Conservation (phyloP, 2,888 invertebrate species). For the Ormia ochracea region DNA sequence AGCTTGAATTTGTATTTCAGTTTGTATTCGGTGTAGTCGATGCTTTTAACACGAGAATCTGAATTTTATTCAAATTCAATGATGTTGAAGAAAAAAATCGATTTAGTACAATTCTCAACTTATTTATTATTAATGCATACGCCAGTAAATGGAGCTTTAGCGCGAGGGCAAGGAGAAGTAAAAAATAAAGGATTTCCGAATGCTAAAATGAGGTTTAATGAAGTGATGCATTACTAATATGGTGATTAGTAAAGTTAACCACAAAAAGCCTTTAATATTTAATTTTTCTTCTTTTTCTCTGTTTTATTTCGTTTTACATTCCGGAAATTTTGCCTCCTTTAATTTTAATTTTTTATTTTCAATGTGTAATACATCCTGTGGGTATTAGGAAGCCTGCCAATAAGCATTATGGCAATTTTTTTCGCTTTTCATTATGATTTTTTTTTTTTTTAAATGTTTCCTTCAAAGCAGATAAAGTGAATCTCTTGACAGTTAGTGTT, state of each 20-base stretch:
- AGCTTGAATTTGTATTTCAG: neutral
- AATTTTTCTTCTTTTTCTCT: too few species aligned
- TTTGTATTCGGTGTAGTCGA: neutral
- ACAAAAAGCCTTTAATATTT: too few species aligned
- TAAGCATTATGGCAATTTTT: constrained; percentile 38
- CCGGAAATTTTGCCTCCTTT: too few species aligned
- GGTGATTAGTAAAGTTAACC: constrained; percentile 8
- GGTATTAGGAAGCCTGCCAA: constrained; percentile 46
- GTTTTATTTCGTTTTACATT: constrained; percentile 19
- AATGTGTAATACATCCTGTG: constrained; percentile 34
- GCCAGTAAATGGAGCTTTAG: too few species aligned
- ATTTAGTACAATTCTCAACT: constrained; percentile 41
- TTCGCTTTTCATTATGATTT: neutral
- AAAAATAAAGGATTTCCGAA: constrained; percentile 21
- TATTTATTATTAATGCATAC: constrained; percentile 4
- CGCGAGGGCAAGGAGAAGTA: neutral
- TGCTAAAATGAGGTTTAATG: constrained; percentile 33
- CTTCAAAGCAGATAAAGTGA: constrained; percentile 41
- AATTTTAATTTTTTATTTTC: neutral
- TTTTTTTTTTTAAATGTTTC: neutral
- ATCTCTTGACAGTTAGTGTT: constrained; percentile 61
- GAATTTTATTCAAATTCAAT: constrained; percentile 42
- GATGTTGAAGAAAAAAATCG: constrained; percentile 54
- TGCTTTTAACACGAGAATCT: constrained; percentile 22
- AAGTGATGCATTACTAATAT: constrained; percentile 38